Conservation (phyloP, 2,888 invertebrate genomes). For the Caenorhabditis uteleia region DNA sequence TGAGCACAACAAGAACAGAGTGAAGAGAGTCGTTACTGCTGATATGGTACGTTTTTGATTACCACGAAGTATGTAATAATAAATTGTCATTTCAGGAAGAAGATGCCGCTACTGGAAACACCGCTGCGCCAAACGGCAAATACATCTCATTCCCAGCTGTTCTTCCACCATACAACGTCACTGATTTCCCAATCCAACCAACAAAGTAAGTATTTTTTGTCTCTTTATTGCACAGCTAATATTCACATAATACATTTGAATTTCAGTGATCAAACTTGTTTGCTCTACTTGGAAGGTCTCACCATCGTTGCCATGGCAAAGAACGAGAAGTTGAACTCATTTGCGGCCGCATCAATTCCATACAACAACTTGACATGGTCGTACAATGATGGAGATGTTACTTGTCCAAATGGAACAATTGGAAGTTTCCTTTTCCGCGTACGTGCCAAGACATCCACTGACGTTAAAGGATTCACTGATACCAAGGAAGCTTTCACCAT, state of each 20-base stretch:
- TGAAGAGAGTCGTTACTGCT: conserved; percentile 47
- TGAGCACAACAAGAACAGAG: conserved; percentile 37
- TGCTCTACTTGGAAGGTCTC: conserved; percentile 56
- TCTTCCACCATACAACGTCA: conserved; percentile 41
- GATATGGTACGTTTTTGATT: conserved; percentile 9
- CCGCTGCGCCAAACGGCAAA: background rate
- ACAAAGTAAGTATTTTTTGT: background rate
- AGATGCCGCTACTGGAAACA: conserved; percentile 1
- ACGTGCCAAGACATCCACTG: conserved; percentile 1
- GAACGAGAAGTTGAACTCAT: conserved; percentile 20
- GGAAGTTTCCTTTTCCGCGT: conserved; percentile 42
- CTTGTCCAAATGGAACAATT: conserved; percentile 23
- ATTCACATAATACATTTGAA: too few relatives aligned
- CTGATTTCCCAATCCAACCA: background rate
- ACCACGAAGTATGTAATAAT: background rate
- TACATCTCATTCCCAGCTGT: conserved; percentile 23
- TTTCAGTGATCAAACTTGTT: conserved; percentile 24
- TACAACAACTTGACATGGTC: conserved; percentile 21
- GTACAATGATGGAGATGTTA: conserved; percentile 13
- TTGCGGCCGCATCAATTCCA: conserved; percentile 16
- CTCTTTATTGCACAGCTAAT: too few relatives aligned
- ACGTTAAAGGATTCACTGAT: conserved; percentile 16
- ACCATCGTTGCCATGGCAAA: conserved; percentile 36
- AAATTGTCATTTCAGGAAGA: background rate
- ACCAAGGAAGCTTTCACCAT: conserved; percentile 19